A percentile compares a stretch with the other conserved stretches of the same genome.
phyloP scores from a whole-genome alignment of 1,140 invertebrate species.

The Megalonaias nervosa region DNA sequence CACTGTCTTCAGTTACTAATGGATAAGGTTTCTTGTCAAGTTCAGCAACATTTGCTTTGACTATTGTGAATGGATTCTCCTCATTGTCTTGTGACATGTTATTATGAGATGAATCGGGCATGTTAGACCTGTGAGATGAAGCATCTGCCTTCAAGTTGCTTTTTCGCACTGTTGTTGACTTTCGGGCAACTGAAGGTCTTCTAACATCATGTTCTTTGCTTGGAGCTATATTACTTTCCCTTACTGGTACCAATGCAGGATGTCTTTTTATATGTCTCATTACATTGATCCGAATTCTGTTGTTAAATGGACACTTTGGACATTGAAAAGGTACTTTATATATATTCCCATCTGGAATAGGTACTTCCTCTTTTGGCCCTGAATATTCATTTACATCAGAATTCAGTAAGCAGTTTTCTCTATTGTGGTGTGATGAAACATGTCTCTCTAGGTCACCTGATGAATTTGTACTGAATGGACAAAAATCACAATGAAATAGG shows the following conservation, averaged over 20 bases:
- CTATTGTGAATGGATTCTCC: constrained; percentile 24
- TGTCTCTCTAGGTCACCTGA: too few species aligned
- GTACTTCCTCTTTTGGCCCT: constrained; percentile 7
- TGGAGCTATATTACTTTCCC: neutral
- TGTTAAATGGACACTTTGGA: constrained; percentile 18
- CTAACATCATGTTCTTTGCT: too few species aligned
- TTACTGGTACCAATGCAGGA: constrained; percentile 22
- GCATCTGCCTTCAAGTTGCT: too few species aligned
- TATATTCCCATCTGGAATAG: constrained; percentile 30
- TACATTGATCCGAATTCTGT: constrained; percentile 18
- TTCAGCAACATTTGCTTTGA: constrained; percentile 13
- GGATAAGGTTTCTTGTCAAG: neutral
- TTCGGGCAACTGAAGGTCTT: constrained; percentile 13
- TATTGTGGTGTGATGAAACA: too few species aligned
- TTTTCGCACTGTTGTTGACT: constrained; percentile 9
- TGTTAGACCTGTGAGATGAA: too few species aligned
- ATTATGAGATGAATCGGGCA: too few species aligned
- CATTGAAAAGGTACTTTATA: constrained; percentile 30
- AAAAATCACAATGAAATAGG: too few species aligned
- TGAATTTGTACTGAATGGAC: too few species aligned
- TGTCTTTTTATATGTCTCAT: constrained; percentile 33
- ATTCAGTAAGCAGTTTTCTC: too few species aligned
- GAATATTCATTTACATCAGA: too few species aligned
- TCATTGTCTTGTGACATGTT: neutral
- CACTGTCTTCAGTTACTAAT: neutral